Conservation (phyloP, 2,888 invertebrate genomes). For the Mythimna ferrago region DNA sequence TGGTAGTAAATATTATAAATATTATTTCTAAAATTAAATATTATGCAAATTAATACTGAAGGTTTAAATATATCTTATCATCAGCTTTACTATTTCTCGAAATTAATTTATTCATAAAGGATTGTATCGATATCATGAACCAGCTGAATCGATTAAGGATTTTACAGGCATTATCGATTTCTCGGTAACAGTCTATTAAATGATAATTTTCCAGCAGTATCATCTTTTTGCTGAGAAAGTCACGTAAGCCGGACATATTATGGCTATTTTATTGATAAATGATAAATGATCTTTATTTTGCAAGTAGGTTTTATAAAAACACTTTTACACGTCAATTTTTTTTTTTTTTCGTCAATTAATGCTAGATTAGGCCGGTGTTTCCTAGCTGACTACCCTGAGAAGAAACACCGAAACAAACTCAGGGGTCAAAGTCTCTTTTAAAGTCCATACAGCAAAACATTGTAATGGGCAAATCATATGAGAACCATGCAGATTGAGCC, state of each 20-base stretch:
- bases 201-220: constrained; percentile 27
- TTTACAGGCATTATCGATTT: constrained; percentile 51
- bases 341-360: too few species aligned
- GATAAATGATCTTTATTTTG: too few species aligned
- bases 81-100: constrained; percentile 34
- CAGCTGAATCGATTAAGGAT: constrained; percentile 45
- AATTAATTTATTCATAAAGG: constrained; percentile 32
- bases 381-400: too few species aligned
- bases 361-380: too few species aligned
- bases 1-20: neutral
- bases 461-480: too few species aligned
- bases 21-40: neutral
- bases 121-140: constrained; percentile 47
- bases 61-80: constrained; percentile 54
- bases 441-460: too few species aligned
- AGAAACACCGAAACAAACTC: too few species aligned
- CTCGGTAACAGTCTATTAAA: constrained; percentile 44
- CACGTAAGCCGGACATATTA: constrained; percentile 57
- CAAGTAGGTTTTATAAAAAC: too few species aligned
- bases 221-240: constrained; percentile 91
- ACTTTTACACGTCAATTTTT: too few species aligned
- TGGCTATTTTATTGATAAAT: constrained; percentile 12
- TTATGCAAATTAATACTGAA: constrained; percentile 4
- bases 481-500: too few species aligned
- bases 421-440: too few species aligned